Percentiles rank a stretch among this genome's conserved stretches.
phyloP scores from a whole-genome alignment of 2,888 invertebrate species.

The Rhorus exstirpatorius region DNA sequence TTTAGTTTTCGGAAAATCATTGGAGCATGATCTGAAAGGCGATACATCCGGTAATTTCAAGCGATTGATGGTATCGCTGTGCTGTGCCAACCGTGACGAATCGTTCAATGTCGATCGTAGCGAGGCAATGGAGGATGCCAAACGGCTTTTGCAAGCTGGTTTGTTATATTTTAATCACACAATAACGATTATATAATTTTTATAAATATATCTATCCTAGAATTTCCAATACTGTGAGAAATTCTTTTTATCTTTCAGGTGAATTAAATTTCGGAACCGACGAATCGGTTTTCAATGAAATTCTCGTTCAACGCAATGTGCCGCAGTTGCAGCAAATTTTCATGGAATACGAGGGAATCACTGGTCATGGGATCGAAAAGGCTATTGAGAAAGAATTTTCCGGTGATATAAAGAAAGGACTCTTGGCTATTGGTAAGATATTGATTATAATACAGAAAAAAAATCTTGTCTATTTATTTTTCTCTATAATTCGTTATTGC shows the following conservation, averaged over 20 bases:
- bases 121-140: conserved; percentile 93
- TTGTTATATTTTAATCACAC: conserved; percentile 70
- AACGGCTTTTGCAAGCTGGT: conserved; percentile 93
- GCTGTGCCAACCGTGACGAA: conserved; percentile 94
- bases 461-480: too few relatives aligned
- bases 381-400: conserved; percentile 95
- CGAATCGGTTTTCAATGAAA: conserved; percentile 94
- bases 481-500: too few relatives aligned
- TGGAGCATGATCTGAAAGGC: conserved; percentile 93
- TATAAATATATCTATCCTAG: conserved; percentile 12
- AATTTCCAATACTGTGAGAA: too few relatives aligned
- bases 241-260: conserved; percentile 86
- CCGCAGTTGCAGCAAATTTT: conserved; percentile 89
- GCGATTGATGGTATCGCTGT: conserved; percentile 94
- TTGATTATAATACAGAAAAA: not conserved
- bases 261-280: conserved; percentile 92
- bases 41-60: conserved; percentile 98
- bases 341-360: conserved; percentile 91
- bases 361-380: conserved; percentile 93
- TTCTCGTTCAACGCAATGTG: conserved; percentile 93
- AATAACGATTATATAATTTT: conserved; percentile 25
- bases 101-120: conserved; percentile 91
- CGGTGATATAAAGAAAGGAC: conserved; percentile 92
- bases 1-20: conserved; percentile 91
- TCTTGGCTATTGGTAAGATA: conserved; percentile 91